A percentile compares a stretch with the other conserved stretches of the same genome.
Evolutionary conservation across 2,888 invertebrate genomes (phyloP).

Genomic region (Neuroscelio doddi): DNA sequence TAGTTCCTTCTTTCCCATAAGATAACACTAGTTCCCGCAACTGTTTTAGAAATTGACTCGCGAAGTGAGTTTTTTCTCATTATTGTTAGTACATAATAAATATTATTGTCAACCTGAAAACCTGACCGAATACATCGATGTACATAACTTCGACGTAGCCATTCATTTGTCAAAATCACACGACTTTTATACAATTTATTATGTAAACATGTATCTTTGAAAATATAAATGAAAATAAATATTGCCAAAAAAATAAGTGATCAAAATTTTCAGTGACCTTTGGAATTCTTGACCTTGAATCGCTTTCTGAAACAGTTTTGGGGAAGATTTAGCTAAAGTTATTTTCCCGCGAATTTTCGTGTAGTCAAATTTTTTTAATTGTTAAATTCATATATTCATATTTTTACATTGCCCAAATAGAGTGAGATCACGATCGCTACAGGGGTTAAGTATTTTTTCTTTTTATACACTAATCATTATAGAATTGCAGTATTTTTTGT

Average conservation of each 20-base stretch:
- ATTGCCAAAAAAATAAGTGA: constrained; percentile 65
- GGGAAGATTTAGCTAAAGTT: constrained; percentile 64
- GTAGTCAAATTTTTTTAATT: constrained; percentile 29
- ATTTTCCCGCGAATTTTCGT: constrained; percentile 15
- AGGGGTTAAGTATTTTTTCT: constrained; percentile 47
- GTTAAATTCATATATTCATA: constrained; percentile 28
- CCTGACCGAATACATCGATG: constrained; percentile 67
- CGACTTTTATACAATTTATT: constrained; percentile 71
- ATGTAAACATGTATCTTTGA: constrained; percentile 71
- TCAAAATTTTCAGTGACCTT: constrained; percentile 60
- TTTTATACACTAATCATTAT: constrained; percentile 6
- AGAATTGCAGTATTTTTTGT: constrained; percentile 24
- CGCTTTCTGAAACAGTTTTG: constrained; percentile 70
- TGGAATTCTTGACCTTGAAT: constrained; percentile 63
- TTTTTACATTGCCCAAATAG: constrained; percentile 18
- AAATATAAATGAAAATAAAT: constrained; percentile 69
- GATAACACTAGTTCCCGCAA: constrained; percentile 65
- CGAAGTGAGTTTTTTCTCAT: background rate
- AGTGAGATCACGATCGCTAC: constrained; percentile 58
- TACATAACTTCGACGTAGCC: constrained; percentile 60
- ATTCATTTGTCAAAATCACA: constrained; percentile 68
- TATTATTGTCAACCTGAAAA: constrained; percentile 45
- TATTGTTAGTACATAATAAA: constrained; percentile 8
- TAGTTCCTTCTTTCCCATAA: background rate
- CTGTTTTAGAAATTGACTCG: constrained; percentile 65